phyloP scores from a whole-genome alignment of 2,113 vertebrate species.

The Tonatia bakeri region DNA sequence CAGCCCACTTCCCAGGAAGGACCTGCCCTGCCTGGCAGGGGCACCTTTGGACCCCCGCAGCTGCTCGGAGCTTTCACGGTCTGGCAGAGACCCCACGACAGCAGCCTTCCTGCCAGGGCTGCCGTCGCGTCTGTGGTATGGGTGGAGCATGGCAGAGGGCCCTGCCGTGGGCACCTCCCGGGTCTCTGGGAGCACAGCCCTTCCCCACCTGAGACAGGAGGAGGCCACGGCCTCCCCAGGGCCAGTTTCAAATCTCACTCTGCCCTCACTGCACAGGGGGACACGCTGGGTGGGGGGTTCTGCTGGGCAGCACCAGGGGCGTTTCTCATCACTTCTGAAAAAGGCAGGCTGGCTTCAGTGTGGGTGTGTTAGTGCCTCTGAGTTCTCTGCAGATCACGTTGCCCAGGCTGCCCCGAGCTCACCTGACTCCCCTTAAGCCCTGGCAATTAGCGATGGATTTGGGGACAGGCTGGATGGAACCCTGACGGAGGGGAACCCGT shows the following conservation, averaged over 20 bases:
- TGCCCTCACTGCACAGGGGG: fast-evolving
- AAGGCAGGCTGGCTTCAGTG: not conserved
- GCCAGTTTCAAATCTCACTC: no score
- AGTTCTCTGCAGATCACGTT: fast-evolving
- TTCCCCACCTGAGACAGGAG: not conserved
- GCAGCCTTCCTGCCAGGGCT: not conserved
- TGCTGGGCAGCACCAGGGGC: fast-evolving
- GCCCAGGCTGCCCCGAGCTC: fast-evolving
- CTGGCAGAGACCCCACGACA: fast-evolving
- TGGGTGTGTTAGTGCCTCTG: not conserved
- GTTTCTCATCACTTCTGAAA: no score
- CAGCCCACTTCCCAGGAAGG: not conserved
- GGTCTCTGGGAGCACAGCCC: not conserved
- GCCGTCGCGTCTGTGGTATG: fast-evolving
- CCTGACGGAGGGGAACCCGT: fast-evolving
- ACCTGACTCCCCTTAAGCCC: not conserved
- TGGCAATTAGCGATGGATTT: fast-evolving
- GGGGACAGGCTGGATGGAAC: not conserved
- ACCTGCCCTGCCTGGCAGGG: not conserved
- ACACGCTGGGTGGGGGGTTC: not conserved
- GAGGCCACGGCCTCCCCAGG: not conserved
- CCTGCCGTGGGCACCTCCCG: not conserved
- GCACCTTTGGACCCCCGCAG: no score
- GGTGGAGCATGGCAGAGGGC: fast-evolving
- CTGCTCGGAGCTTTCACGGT: not conserved